Evolutionary conservation across 2,113 vertebrate genomes (phyloP).

Genomic region (Alethe diademata): DNA sequence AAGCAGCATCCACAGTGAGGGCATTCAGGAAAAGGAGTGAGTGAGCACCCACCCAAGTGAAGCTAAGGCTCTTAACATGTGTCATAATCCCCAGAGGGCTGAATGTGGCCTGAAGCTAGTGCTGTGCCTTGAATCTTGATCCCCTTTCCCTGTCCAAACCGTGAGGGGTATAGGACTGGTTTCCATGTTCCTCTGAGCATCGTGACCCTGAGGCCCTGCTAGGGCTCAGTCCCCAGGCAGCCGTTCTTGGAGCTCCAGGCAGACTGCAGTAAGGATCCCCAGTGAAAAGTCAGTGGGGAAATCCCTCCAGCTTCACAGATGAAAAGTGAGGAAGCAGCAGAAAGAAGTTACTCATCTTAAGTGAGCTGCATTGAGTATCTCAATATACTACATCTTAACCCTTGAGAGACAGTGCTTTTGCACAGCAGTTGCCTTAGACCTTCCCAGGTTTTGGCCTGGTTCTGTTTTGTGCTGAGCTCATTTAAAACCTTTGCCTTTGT

Average conservation of each 20-base stretch:
- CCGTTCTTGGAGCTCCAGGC: background rate
- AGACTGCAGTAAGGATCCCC: background rate
- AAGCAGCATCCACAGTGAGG: background rate
- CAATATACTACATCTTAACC: background rate
- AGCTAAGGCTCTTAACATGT: background rate
- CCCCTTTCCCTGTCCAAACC: background rate
- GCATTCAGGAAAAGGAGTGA: background rate
- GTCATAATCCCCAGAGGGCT: background rate
- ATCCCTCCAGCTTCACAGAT: background rate
- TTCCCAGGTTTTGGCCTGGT: background rate
- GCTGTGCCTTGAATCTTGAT: background rate
- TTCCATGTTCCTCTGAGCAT: background rate
- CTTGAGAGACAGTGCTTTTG: background rate
- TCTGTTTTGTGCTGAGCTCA: background rate
- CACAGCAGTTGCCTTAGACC: background rate
- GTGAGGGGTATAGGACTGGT: background rate
- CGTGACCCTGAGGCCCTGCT: background rate
- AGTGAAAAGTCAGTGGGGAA: background rate
- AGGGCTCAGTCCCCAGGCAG: background rate
- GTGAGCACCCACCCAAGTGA: background rate
- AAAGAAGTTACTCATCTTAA: background rate
- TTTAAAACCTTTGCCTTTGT: accelerated
- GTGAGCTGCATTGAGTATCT: background rate
- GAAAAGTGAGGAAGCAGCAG: background rate
- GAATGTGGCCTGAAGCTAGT: background rate